Base-by-base conservation (phyloP, 2,113 vertebrate species). In the Strix uralensis region DNA sequence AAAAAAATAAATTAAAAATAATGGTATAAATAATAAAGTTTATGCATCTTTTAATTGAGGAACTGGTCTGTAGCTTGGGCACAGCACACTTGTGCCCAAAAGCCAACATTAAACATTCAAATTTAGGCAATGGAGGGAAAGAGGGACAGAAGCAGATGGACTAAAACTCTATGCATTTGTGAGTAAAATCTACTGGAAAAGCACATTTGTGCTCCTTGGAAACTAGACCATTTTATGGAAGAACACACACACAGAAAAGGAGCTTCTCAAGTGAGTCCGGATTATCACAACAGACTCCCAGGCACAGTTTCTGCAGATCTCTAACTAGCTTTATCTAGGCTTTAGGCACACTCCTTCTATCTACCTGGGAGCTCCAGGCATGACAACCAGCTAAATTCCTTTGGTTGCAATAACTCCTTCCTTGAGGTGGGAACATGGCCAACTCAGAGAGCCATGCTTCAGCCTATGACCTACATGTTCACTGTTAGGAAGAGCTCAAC, bases 41-140 rank as follows among this genome's bases (percentile, higher is more conserved):
- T 65, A 51, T 44, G 44, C 42, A 67, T 90, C 82, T 80, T 90
- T 73, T 95, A 95, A 95, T 42, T 94, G 92, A 91, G 62, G 47
- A 88, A 23, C 62, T 81, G 54, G 57, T 71, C 69, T 63, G 67
- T 54, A 86, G 77, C 66, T 92, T 61, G 63, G 93, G 57, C 82
- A 63, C 42, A 34, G 58, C 59, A 72, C 10, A 0, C 52, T 87
- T 75, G 59, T 83, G 92, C 90, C 94, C 88, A 71, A 89, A 91
- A 95, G 91, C 93, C 82, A 93, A 7, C 55, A 96, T 86, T 93
- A 91, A 91, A 67, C 42, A 69, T 92, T 88, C 81, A 84, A 82
- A 94, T 92, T 47, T 49, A 80, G 44, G 73, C 88, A 87, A 59
- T 9, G 11, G 57, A 36, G 54, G 83, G 46, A 81, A 77, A 78